Evolutionary conservation across 2,797 vertebrate genomes (phyloP).

Genomic region (Neoniphon sammara): DNA sequence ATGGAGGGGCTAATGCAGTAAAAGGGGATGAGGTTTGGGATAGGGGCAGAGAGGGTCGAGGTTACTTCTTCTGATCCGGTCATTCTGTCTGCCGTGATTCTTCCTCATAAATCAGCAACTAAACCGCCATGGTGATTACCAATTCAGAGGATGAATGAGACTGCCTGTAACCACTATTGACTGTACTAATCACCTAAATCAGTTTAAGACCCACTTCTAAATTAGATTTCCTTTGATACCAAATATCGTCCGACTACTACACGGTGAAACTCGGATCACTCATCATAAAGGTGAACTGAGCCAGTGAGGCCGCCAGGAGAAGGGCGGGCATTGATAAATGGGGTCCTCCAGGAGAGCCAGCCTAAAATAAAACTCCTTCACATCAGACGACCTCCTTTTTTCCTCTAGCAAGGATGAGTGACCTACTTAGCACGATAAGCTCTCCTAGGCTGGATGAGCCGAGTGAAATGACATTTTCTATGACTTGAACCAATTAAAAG

Average conservation of each 20-base stretch:
- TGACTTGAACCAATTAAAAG: slow-evolving; percentile 71
- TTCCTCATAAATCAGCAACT: neutral
- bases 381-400: slow-evolving; percentile 71
- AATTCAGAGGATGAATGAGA: neutral
- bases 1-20: neutral
- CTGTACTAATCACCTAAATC: neutral
- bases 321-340: slow-evolving; percentile 74
- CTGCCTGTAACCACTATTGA: neutral
- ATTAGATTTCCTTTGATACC: neutral
- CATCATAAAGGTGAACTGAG: slow-evolving; percentile 49
- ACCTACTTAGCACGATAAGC: slow-evolving; percentile 81
- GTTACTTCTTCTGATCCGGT: neutral
- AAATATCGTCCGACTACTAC: slow-evolving; percentile 12
- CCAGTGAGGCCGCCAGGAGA: slow-evolving; percentile 25
- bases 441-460: slow-evolving; percentile 66
- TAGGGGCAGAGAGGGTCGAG: neutral
- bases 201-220: neutral
- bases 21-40: neutral
- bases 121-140: neutral
- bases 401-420: slow-evolving; percentile 70
- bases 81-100: neutral
- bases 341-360: slow-evolving; percentile 64
- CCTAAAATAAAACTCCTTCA: slow-evolving; percentile 80
- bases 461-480: slow-evolving; percentile 74
- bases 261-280: slow-evolving; percentile 34